These are phyloP conservation scores for Perizoma flavofasciatum DNA, from an alignment of 2,888 invertebrate genomes.

Conservation along the genomic window DNA sequence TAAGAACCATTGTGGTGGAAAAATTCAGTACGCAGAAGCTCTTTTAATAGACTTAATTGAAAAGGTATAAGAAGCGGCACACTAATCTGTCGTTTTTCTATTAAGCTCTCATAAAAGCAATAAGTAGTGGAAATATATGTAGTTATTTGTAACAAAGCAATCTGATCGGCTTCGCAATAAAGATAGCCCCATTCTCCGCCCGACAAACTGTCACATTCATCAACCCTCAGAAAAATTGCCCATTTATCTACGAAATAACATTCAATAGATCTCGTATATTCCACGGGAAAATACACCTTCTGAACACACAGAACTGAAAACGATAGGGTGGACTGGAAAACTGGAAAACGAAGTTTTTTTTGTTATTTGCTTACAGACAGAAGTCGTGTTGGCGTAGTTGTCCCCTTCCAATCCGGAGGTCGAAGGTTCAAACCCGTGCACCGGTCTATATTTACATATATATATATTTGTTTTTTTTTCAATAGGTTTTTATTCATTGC, in stretches of 20 bases:
- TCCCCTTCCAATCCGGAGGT: too few species aligned
- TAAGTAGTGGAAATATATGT: background rate
- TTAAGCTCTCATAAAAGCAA: background rate
- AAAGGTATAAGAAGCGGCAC: too few species aligned
- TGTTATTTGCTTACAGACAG: background rate
- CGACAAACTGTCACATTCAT: constrained; percentile 34
- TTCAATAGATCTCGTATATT: constrained; percentile 14
- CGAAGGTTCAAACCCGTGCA: too few species aligned
- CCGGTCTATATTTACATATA: too few species aligned
- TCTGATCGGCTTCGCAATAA: constrained; percentile 26
- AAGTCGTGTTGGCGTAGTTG: too few species aligned
- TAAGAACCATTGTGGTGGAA: too few species aligned
- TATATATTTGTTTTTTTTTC: too few species aligned
- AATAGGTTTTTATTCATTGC: too few species aligned
- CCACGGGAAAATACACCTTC: constrained; percentile 20
- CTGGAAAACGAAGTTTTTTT: too few species aligned
- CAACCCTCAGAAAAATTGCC: constrained; percentile 28
- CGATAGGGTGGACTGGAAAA: constrained; percentile 2
- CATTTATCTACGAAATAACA: constrained; percentile 32
- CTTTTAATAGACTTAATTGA: too few species aligned
- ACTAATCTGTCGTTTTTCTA: background rate
- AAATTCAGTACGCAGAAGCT: too few species aligned
- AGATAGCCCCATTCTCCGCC: constrained; percentile 20
- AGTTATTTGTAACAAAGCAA: constrained; percentile 5
- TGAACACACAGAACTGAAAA: constrained; percentile 2